phyloP scores from a whole-genome alignment of 2,888 invertebrate species.

The Zaprionus bogoriensis region DNA sequence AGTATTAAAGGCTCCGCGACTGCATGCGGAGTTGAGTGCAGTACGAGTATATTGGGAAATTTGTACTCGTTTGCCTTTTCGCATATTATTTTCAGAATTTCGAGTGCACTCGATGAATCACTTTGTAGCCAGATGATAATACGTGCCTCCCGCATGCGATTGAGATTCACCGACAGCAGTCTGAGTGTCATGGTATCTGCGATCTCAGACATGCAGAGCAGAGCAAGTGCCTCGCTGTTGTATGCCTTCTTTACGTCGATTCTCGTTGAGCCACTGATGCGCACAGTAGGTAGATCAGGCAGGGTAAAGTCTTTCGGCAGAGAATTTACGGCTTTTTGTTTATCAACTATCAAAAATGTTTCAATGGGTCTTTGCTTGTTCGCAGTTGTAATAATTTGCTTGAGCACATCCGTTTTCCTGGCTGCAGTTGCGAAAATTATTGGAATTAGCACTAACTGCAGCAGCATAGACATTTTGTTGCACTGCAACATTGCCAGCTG shows the following conservation, averaged over 20 bases:
- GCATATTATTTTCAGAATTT: not conserved
- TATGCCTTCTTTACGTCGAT: not conserved
- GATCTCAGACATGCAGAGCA: conserved; percentile 28
- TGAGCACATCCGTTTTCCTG: not conserved
- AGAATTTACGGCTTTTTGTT: conserved; percentile 2
- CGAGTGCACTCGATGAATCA: not conserved
- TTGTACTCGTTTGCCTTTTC: not conserved
- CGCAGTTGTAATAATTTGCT: not conserved
- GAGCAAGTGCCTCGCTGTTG: conserved; percentile 3
- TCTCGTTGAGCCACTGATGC: not conserved
- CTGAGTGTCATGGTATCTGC: conserved; percentile 7
- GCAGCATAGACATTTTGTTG: too few species aligned
- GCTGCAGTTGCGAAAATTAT: not conserved
- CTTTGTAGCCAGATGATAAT: conserved; percentile 24
- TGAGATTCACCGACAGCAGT: conserved; percentile 15
- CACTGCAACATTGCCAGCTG: conserved; percentile 19
- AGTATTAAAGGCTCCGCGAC: not conserved
- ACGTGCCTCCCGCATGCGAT: conserved; percentile 21
- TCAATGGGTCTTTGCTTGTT: not conserved
- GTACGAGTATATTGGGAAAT: conserved; percentile 13
- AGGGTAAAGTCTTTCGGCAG: not conserved
- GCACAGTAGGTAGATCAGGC: conserved; percentile 8
- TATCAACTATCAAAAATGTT: not conserved
- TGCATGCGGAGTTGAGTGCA: conserved; percentile 5
- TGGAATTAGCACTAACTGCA: not conserved